Conservation (phyloP, 2,888 invertebrate genomes). For the Teleogryllus oceanicus region DNA sequence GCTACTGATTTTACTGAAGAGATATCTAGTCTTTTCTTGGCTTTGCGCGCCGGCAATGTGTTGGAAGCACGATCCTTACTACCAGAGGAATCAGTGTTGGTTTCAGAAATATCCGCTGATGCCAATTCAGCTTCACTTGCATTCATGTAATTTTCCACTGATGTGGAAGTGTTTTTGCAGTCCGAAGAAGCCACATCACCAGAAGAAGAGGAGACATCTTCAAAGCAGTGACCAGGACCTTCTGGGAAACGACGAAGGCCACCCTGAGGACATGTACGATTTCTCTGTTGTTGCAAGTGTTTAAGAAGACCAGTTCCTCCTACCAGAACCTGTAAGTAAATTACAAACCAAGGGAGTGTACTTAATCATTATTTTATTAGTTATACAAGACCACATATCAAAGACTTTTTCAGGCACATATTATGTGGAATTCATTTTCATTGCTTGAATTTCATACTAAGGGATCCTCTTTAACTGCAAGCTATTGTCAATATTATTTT, state of each 20-base stretch:
- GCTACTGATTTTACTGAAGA: slow-evolving; percentile 52
- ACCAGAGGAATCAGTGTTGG: slow-evolving; percentile 50
- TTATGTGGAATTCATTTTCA: too few relatives aligned
- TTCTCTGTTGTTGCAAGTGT: slow-evolving; percentile 21
- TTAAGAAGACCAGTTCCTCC: slow-evolving; percentile 25
- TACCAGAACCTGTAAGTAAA: background rate
- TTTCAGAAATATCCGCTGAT: slow-evolving; percentile 28
- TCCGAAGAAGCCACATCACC: slow-evolving; percentile 21
- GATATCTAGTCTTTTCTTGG: slow-evolving; percentile 54
- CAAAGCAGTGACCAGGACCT: slow-evolving; percentile 22
- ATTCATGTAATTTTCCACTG: slow-evolving; percentile 34
- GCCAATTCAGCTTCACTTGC: slow-evolving; percentile 32
- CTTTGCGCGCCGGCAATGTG: slow-evolving; percentile 55
- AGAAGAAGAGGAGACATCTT: slow-evolving; percentile 30
- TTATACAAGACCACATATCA: too few relatives aligned
- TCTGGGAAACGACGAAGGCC: background rate
- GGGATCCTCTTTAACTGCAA: too few relatives aligned
- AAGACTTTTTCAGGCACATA: too few relatives aligned
- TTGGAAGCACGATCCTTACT: slow-evolving; percentile 53
- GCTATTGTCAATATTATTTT: too few relatives aligned
- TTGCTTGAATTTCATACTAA: too few relatives aligned
- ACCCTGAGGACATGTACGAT: background rate
- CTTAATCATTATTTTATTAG: too few relatives aligned
- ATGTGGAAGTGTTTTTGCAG: background rate
- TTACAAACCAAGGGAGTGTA: too few relatives aligned